A percentile compares a stretch with the other conserved stretches of the same genome.
These are phyloP conservation scores for Coenobita brevimanus DNA, from an alignment of 1,140 invertebrate genomes.

Conservation along the genomic window DNA sequence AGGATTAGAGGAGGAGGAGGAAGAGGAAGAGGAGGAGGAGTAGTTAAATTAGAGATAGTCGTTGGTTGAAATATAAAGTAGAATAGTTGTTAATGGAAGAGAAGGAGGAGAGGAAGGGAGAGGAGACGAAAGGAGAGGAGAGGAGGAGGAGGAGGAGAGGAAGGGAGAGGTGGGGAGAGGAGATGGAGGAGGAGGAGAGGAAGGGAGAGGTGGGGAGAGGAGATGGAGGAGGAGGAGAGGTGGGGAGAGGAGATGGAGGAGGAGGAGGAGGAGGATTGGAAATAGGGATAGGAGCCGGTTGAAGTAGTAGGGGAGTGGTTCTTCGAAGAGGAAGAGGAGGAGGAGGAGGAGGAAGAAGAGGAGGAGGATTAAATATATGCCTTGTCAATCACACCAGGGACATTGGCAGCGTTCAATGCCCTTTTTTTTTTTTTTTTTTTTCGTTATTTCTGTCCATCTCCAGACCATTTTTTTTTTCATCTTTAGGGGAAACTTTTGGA, in stretches of 20 bases:
- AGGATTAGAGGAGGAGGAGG: slow-evolving; percentile 11
- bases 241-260: neutral
- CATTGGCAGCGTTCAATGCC: too few species aligned
- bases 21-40: slow-evolving; percentile 3
- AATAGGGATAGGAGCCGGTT: too few species aligned
- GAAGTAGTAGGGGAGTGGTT: too few species aligned
- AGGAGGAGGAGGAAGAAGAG: neutral
- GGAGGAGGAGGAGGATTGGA: neutral
- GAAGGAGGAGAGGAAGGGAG: neutral
- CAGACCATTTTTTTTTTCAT: too few species aligned
- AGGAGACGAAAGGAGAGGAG: neutral
- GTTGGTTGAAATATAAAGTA: neutral
- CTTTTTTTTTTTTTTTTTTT: too few species aligned
- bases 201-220: too few species aligned
- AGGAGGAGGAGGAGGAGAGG: slow-evolving; percentile 22
- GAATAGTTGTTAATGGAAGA: neutral
- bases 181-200: neutral
- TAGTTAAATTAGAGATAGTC: neutral
- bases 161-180: too few species aligned
- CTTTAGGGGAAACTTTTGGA: too few species aligned
- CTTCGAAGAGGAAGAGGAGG: neutral
- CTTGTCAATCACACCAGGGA: too few species aligned
- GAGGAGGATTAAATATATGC: too few species aligned
- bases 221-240: neutral
- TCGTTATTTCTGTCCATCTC: too few species aligned